These are phyloP conservation scores for Tachina fera DNA, from an alignment of 2,888 invertebrate species.

Conservation along the genomic window DNA sequence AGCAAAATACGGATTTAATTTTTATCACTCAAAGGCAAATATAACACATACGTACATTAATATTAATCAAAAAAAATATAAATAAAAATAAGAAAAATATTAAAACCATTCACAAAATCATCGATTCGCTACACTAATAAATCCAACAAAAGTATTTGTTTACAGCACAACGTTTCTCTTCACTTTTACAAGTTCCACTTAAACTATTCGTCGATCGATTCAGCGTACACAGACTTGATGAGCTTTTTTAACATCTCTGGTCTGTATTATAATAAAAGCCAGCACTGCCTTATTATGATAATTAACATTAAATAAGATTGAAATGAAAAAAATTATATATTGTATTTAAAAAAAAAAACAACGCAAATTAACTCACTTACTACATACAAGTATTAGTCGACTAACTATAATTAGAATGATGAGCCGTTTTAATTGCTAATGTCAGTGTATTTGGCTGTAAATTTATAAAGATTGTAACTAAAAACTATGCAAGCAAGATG, in stretches of 20 bases:
- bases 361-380: slow-evolving; percentile 32
- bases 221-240: slow-evolving; percentile 37
- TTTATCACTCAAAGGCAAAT: slow-evolving; percentile 31
- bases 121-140: slow-evolving; percentile 12
- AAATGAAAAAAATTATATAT: slow-evolving; percentile 14
- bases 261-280: neutral
- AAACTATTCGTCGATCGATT: neutral
- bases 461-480: neutral
- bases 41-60: neutral
- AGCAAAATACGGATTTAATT: slow-evolving; percentile 65
- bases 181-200: slow-evolving; percentile 13
- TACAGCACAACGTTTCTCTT: neutral
- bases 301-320: slow-evolving; percentile 57
- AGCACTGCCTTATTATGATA: slow-evolving; percentile 62
- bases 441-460: slow-evolving; percentile 6
- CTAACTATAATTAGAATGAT: slow-evolving; percentile 71
- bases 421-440: slow-evolving; percentile 67
- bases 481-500: neutral
- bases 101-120: neutral
- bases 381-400: slow-evolving; percentile 53
- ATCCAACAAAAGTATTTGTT: neutral
- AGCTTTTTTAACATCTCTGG: slow-evolving; percentile 51
- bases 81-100: neutral
- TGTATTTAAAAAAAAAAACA: neutral
- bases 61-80: neutral